phyloP scores from a whole-genome alignment of 2,113 vertebrate species.

The Xiphorhynchus elegans region DNA sequence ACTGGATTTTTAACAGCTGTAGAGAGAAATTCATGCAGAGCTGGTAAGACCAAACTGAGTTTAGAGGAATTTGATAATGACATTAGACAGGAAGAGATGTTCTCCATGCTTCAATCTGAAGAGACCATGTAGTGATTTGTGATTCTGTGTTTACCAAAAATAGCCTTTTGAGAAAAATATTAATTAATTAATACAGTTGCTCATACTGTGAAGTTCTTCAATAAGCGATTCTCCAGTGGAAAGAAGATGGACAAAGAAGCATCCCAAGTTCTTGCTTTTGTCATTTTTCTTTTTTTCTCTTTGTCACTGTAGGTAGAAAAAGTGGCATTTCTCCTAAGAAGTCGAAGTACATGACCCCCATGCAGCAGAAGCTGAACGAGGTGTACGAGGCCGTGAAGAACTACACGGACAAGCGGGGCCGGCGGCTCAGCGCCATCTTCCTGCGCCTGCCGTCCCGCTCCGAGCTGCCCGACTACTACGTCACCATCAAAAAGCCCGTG shows the following conservation, averaged over 20 bases:
- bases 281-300: not conserved
- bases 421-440: conserved; percentile 97
- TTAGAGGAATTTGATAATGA: not conserved
- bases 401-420: conserved; percentile 95
- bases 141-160: not conserved
- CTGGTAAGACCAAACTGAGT: not conserved
- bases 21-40: not conserved
- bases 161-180: not conserved
- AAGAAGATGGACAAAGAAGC: not conserved
- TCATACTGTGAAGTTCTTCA: not conserved
- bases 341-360: conserved; percentile 95
- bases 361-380: conserved; percentile 97
- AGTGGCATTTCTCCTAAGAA: conserved; percentile 95
- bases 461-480: conserved; percentile 97
- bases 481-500: conserved; percentile 96
- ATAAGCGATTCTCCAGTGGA: fast-evolving
- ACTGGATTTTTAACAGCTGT: not conserved
- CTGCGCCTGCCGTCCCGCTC: conserved; percentile 94
- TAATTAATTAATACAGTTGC: not conserved
- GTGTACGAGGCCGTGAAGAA: conserved; percentile 98
- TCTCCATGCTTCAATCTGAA: not conserved
- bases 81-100: not conserved
- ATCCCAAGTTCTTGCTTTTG: fast-evolving
- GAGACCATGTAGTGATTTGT: not conserved
- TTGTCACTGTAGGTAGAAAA: conserved; percentile 84